phyloP scores from a whole-genome alignment of 2,888 invertebrate genomes.

The Megastigmus dorsalis region DNA sequence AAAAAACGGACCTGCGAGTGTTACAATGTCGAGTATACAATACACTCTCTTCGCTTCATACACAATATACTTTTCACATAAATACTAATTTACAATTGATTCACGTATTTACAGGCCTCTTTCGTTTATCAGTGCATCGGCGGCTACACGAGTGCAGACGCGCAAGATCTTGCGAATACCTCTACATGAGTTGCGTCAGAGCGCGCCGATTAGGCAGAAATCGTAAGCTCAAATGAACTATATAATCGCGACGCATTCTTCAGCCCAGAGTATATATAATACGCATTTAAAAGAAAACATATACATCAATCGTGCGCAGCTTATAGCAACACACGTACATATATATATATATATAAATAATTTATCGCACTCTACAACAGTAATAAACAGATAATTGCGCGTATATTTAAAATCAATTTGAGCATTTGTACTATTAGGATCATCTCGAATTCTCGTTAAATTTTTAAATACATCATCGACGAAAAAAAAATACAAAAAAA shows the following conservation, averaged over 20 bases:
- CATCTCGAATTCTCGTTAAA: constrained; percentile 5
- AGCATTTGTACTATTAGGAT: constrained; percentile 5
- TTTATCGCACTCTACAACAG: neutral
- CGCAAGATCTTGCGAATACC: neutral
- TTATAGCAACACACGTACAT: too few relatives aligned
- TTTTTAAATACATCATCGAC: neutral
- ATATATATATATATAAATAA: constrained; percentile 5
- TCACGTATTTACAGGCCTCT: constrained; percentile 33
- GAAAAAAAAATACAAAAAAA: constrained; percentile 12
- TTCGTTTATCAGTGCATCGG: constrained; percentile 7
- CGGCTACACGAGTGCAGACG: constrained; percentile 2
- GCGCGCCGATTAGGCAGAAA: neutral
- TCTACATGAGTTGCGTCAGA: constrained; percentile 13
- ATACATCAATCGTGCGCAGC: too few relatives aligned
- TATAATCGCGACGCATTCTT: neutral
- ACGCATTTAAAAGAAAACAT: neutral
- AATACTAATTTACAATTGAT: constrained; percentile 45
- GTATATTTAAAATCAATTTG: constrained; percentile 22
- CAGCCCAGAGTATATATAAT: neutral
- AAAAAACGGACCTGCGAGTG: too few relatives aligned
- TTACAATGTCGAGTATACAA: neutral
- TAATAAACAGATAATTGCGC: neutral
- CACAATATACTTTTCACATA: too few relatives aligned
- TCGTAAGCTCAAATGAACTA: neutral
- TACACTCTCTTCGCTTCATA: neutral